phyloP scores from a whole-genome alignment of 1,140 invertebrate genomes.

The Heliconius hermathena region DNA sequence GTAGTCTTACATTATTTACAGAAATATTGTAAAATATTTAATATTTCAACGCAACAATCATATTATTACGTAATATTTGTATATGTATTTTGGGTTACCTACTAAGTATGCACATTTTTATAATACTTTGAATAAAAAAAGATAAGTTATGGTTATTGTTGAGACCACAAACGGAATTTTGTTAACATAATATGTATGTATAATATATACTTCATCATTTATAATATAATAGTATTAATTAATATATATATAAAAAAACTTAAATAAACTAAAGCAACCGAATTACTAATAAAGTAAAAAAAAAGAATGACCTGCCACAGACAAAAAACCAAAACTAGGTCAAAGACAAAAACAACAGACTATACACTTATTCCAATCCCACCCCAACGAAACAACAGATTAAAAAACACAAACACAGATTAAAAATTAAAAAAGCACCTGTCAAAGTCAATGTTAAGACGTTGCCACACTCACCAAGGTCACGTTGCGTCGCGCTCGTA shows the following conservation, averaged over 20 bases:
- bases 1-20: background rate
- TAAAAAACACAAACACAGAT: conserved; percentile 20
- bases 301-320: background rate
- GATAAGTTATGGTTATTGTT: background rate
- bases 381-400: background rate
- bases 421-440: background rate
- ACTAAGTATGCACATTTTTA: background rate
- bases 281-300: background rate
- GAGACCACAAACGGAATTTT: background rate
- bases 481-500: conserved; percentile 50
- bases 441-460: conserved; percentile 54
- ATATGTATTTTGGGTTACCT: background rate
- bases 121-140: background rate
- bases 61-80: background rate
- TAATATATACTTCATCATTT: no score
- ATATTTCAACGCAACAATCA: background rate
- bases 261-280: no score
- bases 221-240: no score
- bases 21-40: background rate
- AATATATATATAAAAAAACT: no score
- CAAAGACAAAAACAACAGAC: conserved; percentile 16
- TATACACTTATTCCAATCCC: background rate
- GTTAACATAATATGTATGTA: no score
- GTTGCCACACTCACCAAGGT: conserved; percentile 72
- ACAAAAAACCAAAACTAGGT: background rate